These are phyloP conservation scores for Neosilurus mollespiculum DNA, from an alignment of 2,797 vertebrate genomes.

Conservation along the genomic window DNA sequence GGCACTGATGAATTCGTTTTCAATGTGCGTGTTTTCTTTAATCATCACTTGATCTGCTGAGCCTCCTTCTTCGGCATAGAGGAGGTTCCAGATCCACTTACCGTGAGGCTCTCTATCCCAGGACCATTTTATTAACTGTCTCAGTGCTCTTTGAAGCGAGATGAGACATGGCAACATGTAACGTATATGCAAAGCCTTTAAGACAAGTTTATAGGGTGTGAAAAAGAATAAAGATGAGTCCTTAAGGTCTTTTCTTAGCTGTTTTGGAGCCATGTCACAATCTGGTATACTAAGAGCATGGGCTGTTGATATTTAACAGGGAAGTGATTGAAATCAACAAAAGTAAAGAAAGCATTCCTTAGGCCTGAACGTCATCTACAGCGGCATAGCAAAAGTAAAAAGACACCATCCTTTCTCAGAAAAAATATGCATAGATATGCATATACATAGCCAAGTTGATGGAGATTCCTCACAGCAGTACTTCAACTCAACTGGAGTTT, in stretches of 20 bases:
- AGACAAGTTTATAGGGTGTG: slow-evolving; percentile 32
- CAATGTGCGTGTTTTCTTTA: slow-evolving; percentile 27
- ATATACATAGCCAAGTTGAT: no score
- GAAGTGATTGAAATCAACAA: background rate
- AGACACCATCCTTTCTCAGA: no score
- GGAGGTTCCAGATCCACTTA: slow-evolving; percentile 33
- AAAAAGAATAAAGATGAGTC: slow-evolving; percentile 26
- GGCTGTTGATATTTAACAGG: slow-evolving; percentile 4
- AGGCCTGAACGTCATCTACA: background rate
- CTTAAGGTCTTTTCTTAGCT: slow-evolving; percentile 10
- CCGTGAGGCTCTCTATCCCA: background rate
- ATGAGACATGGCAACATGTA: slow-evolving; percentile 25
- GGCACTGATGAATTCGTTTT: slow-evolving; percentile 26
- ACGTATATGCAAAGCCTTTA: slow-evolving; percentile 27
- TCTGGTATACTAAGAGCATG: slow-evolving; percentile 26
- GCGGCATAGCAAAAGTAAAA: no score
- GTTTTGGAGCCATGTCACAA: slow-evolving; percentile 30
- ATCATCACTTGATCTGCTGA: slow-evolving; percentile 12
- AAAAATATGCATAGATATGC: no score
- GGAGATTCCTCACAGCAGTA: no score
- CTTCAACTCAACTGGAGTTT: no score
- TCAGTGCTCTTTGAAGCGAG: slow-evolving; percentile 30
- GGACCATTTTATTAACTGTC: slow-evolving; percentile 13
- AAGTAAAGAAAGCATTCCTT: background rate
- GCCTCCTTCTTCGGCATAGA: background rate